These are phyloP conservation scores for Drosophila miranda DNA, from an alignment of 1,140 invertebrate genomes.

Conservation along the genomic window DNA sequence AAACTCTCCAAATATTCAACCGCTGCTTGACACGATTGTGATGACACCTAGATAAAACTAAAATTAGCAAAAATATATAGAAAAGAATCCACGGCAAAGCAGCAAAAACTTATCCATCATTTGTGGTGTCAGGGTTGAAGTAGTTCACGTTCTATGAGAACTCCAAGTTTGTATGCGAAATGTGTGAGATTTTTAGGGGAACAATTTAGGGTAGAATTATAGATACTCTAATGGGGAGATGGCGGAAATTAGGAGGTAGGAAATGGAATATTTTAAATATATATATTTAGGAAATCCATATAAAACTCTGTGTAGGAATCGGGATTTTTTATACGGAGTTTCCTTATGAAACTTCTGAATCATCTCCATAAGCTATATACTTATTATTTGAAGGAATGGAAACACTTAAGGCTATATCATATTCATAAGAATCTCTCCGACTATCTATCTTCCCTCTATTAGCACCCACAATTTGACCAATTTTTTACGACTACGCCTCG, in stretches of 20 bases:
- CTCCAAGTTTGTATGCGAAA: slow-evolving; percentile 16
- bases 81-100: slow-evolving; percentile 24
- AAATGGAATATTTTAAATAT: too few species aligned
- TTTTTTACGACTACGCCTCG: slow-evolving; percentile 23
- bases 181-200: neutral
- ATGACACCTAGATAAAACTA: slow-evolving; percentile 54
- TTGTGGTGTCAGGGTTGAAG: slow-evolving; percentile 45
- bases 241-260: too few species aligned
- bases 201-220: neutral
- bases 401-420: too few species aligned
- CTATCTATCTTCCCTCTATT: slow-evolving; percentile 24
- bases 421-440: slow-evolving; percentile 2
- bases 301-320: too few species aligned
- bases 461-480: slow-evolving; percentile 15
- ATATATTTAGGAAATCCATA: too few species aligned
- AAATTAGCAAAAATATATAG: slow-evolving; percentile 34
- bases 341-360: too few species aligned
- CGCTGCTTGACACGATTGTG: slow-evolving; percentile 36
- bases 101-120: slow-evolving; percentile 55
- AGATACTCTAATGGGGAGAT: too few species aligned
- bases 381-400: too few species aligned
- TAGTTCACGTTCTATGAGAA: slow-evolving; percentile 32
- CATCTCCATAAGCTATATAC: too few species aligned
- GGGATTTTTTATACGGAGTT: too few species aligned
- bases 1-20: slow-evolving; percentile 34